A percentile compares a stretch with the other conserved stretches of the same genome.
These are phyloP conservation scores for Tiliacea citrago DNA, from an alignment of 2,888 invertebrate genomes.

Conservation along the genomic window DNA sequence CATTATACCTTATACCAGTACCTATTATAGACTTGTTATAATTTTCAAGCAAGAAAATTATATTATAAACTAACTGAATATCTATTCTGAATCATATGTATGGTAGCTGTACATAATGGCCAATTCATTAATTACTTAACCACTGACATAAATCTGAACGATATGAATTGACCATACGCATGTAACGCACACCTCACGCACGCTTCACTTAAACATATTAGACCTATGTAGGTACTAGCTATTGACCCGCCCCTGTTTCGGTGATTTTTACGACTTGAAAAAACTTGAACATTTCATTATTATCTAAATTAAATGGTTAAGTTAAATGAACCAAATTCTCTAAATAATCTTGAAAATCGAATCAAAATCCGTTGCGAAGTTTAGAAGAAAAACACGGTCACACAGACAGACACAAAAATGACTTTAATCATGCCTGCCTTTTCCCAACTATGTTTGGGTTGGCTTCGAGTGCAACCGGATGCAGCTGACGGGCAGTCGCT, in stretches of 20 bases:
- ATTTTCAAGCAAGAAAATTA: background rate
- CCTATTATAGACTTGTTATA: too few species aligned
- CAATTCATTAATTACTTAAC: constrained; percentile 53
- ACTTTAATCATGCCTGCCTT: too few species aligned
- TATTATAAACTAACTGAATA: background rate
- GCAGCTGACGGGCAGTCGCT: too few species aligned
- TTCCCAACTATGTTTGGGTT: too few species aligned
- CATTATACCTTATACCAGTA: too few species aligned
- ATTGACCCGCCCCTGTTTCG: background rate
- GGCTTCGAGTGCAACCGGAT: too few species aligned
- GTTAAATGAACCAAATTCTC: background rate
- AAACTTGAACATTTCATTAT: too few species aligned
- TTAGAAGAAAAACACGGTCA: too few species aligned
- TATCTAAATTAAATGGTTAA: too few species aligned
- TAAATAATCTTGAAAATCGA: background rate
- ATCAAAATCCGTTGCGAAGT: too few species aligned
- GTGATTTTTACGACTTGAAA: too few species aligned
- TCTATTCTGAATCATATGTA: background rate
- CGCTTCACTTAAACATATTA: constrained; percentile 1
- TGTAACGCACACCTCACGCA: constrained; percentile 11
- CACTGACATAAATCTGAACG: constrained; percentile 25
- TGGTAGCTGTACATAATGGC: constrained; percentile 32
- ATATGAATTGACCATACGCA: constrained; percentile 22
- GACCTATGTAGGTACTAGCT: background rate
- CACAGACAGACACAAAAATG: too few species aligned